Evolutionary conservation across 2,797 vertebrate genomes (phyloP).

Genomic region (Clarias pachynema): DNA sequence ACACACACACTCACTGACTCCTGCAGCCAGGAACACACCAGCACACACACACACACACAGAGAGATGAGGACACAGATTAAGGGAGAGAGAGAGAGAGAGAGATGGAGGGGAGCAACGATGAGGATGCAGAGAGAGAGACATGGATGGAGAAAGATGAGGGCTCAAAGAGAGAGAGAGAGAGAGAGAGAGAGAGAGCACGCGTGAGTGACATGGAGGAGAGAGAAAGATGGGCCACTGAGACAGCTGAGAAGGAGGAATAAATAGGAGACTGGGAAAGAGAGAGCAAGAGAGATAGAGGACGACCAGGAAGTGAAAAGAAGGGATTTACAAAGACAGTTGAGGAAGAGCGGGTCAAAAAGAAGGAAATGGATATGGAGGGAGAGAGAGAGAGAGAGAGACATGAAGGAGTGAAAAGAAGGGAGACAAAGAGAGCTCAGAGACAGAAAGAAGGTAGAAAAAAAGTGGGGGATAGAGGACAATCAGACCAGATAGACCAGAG

Average conservation of each 20-base stretch:
- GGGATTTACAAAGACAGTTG: not conserved
- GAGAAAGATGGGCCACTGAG: not conserved
- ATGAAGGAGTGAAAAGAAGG: not conserved
- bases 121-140: not conserved
- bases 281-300: too few species aligned
- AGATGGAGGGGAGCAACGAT: not conserved
- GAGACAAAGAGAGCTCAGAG: too few species aligned
- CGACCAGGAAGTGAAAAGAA: not conserved
- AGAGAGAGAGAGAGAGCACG: not conserved
- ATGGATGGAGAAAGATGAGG: not conserved
- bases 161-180: not conserved
- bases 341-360: not conserved
- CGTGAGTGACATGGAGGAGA: fast-evolving
- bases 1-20: not conserved
- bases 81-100: not conserved
- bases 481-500: not conserved
- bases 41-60: not conserved
- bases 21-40: not conserved
- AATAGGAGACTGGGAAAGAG: not conserved
- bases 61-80: not conserved
- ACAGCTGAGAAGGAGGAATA: not conserved
- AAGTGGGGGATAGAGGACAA: not conserved
- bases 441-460: not conserved
- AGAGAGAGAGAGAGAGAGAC: not conserved
- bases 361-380: not conserved